Evolutionary conservation across 2,888 invertebrate species (phyloP), one percentile per base, ranked within the genome.

Genomic region (Tridacna gigas): DNA sequence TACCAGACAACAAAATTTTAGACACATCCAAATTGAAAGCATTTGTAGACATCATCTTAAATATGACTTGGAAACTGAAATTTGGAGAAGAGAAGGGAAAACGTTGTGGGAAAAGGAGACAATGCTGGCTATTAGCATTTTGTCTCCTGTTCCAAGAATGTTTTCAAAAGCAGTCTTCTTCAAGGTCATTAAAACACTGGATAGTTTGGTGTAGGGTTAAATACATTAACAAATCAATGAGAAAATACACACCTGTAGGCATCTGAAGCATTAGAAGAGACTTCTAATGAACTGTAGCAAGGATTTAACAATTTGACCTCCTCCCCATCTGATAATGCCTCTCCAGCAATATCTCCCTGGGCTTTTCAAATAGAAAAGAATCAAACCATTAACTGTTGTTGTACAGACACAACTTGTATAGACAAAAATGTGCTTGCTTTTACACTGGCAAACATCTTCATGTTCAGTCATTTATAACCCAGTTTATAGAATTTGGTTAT

Each of bases 261-360:
- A 81, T 94, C 94, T 15, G 91, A 86, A 48, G 90, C 88, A 83
- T 94, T 94, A 71, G 94, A 92, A 26, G 94, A 94, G 15, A 94
- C 94, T 66, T 94, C 94, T 18, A 94, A 75, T 11, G 89, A 88
- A 76, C 88, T 91, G 88, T 90, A 92, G 82, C 94, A 94, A 60
- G 93, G 93, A 69, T 89, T 90, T 45, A 94, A 91, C 28, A 92
- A 88, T 47, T 91, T 89, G 74, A 93, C 83, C 77, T 94, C 94
- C 74, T 93, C 93, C 13, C 93, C 94, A 71, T 90, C 89, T 18
- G 85, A 88, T 69, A 94, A 65, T 37, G 89, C 86, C 25, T 90
- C 86, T 60, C 91, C 91, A 67, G 89, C 89, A 22, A 84, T 81
- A 69, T 90, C 90, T 51, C 85, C 88, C 66, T 81, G 84, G 26